These are phyloP conservation scores for Jordanella pulchra DNA, from an alignment of 2,797 vertebrate species.

Conservation along the genomic window DNA sequence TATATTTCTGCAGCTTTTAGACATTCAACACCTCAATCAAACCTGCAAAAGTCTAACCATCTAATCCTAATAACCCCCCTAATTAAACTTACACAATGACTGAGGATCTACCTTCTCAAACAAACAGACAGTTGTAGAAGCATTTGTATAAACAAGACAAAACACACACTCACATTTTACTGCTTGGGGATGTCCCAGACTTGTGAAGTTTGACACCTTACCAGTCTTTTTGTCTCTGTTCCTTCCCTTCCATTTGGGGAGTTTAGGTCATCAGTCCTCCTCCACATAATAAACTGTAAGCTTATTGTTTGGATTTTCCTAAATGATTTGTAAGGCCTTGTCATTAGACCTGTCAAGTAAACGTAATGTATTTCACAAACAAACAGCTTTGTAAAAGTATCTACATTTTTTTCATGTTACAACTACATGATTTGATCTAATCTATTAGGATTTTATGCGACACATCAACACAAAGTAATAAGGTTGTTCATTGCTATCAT, in stretches of 20 bases:
- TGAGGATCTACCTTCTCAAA: slow-evolving; percentile 12
- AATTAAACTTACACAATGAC: slow-evolving; percentile 22
- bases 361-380: neutral
- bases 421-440: neutral
- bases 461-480: neutral
- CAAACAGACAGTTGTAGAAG: slow-evolving; percentile 38
- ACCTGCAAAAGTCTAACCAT: slow-evolving; percentile 20
- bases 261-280: slow-evolving; percentile 11
- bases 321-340: neutral
- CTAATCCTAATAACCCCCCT: slow-evolving; percentile 22
- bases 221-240: slow-evolving; percentile 20
- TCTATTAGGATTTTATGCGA: neutral
- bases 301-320: neutral
- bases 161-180: slow-evolving; percentile 28
- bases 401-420: no score
- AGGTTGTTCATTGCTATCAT: neutral
- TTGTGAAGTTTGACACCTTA: slow-evolving; percentile 47
- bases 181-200: slow-evolving; percentile 50
- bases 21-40: slow-evolving; percentile 44
- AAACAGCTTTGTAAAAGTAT: neutral
- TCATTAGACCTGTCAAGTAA: neutral
- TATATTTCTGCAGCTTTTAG: slow-evolving; percentile 42
- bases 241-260: slow-evolving; percentile 31
- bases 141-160: slow-evolving; percentile 46
- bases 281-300: neutral